Base-by-base conservation (phyloP, 2,113 vertebrate species). In the Patagioenas fasciata region DNA sequence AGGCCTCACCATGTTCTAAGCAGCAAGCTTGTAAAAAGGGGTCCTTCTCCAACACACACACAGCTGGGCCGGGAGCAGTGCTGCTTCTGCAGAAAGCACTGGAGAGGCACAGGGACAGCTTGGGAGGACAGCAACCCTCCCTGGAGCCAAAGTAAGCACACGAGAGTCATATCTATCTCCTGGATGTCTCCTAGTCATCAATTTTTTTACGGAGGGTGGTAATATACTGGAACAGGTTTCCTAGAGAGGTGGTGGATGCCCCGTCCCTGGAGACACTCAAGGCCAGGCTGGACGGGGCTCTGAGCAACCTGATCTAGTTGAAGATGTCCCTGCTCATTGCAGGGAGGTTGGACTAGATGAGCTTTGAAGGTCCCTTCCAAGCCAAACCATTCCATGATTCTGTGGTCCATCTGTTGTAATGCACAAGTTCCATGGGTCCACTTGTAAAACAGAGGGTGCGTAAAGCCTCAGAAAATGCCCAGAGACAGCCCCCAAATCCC, bases 71-170 rank as follows among this genome's bases (percentile, higher is more conserved):
- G 38, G 62, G 65, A 92, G 57, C 13, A 36, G 60, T 1, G 2
- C 7, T 78, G 36, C 66, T 53, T 28, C 67, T 91, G 58, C 80
- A n/a, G 6, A 23, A 31, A 73, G 70, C 44, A 4, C 34, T 34
- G 85, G 29, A 44, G 8, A 65, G 24, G 15, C 13, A 54, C 51
- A 12, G 13, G 40, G 17, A 56, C 13, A 57, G 31, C 81, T 71
- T 38, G 23, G 36, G 57, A 38, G 20, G 47, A 64, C 26, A 88
- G 25, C 15, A 60, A 64, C 40, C 51, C 65, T 53, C 47, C 58
- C 84, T 7, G 17, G 38, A 78, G 53, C 32, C 2, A 0, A 28
- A 60, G 28, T 0, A 2, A 91, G 19, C 2, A 2, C 1, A 9
- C 66, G 47, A 85, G 21, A 20, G 36, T 58, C n/a, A 32, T 53